These are phyloP conservation scores for Tor tambroides DNA, from an alignment of 2,113 vertebrate species.

Conservation along the genomic window DNA sequence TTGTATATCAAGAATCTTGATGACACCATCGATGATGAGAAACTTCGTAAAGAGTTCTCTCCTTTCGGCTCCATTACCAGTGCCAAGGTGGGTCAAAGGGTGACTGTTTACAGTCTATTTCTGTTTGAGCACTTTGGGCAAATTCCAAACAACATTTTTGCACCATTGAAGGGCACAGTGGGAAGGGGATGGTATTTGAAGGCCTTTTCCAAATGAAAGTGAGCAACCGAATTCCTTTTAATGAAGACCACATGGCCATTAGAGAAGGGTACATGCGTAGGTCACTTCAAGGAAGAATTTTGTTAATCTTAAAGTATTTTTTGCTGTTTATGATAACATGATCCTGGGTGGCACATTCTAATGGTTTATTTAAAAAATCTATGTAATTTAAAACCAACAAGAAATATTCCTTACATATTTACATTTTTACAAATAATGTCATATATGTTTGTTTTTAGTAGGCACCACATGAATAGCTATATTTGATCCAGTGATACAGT, in stretches of 20 bases:
- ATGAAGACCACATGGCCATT: no score
- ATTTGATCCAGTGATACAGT: neutral
- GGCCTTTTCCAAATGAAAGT: neutral
- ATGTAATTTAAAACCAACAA: neutral
- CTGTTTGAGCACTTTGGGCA: neutral
- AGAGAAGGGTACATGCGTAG: neutral
- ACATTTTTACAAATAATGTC: neutral
- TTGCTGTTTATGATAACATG: neutral
- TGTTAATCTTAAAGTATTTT: neutral
- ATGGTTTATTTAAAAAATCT: neutral
- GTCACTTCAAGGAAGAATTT: neutral
- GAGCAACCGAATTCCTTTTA: neutral
- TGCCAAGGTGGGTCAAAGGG: constrained; percentile 83
- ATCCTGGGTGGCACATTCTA: neutral
- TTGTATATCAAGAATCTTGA: constrained; percentile 99
- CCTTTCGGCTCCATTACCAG: constrained; percentile 98
- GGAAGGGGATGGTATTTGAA: neutral
- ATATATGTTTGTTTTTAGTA: neutral
- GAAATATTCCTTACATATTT: neutral
- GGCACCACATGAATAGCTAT: no score
- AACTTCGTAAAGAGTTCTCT: constrained; percentile 95
- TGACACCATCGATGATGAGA: constrained; percentile 98
- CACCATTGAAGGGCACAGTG: neutral
- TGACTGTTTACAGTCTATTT: neutral
- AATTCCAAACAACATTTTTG: neutral